phyloP scores from a whole-genome alignment of 1,140 invertebrate species.

The Euura lappo region DNA sequence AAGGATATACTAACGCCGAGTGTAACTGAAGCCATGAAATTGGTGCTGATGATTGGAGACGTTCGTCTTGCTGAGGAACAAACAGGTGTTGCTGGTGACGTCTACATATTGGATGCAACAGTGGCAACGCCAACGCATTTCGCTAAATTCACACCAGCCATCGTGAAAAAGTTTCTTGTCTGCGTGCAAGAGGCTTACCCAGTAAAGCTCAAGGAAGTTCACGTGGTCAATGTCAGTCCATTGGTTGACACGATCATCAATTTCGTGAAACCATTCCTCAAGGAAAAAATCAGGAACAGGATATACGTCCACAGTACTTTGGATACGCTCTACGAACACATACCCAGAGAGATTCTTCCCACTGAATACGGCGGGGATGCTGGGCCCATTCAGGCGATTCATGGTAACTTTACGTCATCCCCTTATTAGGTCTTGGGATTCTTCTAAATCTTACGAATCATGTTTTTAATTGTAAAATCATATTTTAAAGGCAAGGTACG shows the following conservation, averaged over 20 bases:
- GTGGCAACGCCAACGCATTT: conserved; percentile 77
- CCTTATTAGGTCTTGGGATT: too few relatives aligned
- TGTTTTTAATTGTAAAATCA: background rate
- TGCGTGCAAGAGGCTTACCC: conserved; percentile 87
- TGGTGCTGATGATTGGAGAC: conserved; percentile 83
- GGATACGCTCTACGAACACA: conserved; percentile 75
- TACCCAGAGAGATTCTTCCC: conserved; percentile 80
- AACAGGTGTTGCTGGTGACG: conserved; percentile 79
- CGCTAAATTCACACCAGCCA: conserved; percentile 75
- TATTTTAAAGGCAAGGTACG: conserved; percentile 9
- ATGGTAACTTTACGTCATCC: conserved; percentile 60
- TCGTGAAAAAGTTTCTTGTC: conserved; percentile 82
- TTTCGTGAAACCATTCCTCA: conserved; percentile 84
- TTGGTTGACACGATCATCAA: conserved; percentile 82
- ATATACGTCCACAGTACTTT: conserved; percentile 78
- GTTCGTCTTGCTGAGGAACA: conserved; percentile 76
- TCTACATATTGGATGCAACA: conserved; percentile 79
- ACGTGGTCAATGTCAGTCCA: conserved; percentile 83
- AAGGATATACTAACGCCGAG: conserved; percentile 66
- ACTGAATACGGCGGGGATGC: conserved; percentile 79
- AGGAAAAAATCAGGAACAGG: conserved; percentile 84
- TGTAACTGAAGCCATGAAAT: conserved; percentile 75
- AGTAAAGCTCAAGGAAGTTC: conserved; percentile 83
- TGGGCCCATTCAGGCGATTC: conserved; percentile 72
- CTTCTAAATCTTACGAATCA: too few relatives aligned